Base-by-base conservation (phyloP, 2,888 invertebrate species). In the Perithous albicinctus region DNA sequence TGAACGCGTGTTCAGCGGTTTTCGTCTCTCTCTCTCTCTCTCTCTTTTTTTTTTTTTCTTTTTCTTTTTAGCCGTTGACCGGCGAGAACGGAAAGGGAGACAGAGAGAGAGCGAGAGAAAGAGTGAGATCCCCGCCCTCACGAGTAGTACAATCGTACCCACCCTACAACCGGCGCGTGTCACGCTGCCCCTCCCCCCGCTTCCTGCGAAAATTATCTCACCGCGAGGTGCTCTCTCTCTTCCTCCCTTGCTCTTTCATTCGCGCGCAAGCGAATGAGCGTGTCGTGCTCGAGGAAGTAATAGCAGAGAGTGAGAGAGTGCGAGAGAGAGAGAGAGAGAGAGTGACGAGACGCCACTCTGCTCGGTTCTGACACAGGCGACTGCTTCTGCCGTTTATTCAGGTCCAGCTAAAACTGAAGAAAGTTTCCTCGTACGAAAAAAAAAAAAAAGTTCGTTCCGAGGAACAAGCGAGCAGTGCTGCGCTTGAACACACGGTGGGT, bases 131-230 rank as follows among this genome's bases (percentile, higher is more conserved):
- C 73, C 77, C 80, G 80, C 77, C 80, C 80, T 73, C 67, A 43
- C 10, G 35, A 15, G 26, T 61, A 12, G 29, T 18, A 70, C 74
- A 54, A 54, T 32, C 74, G 74, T 20, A 35, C 35, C 10, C 73
- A 51, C 48, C 35, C 23, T 48, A 46, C 48, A 73, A 32, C 67
- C 80, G 77, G 77, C 77, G 80, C 77, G 80, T 80, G 80, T 80
- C 80, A 75, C 75, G 64, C 43, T 23, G 20, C 23, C 35, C 38
- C 38, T 29, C 51, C 26, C n/a, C 26, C 29, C 43, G 61, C 51
- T 51, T 74, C 38, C 66, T 72, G 61, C 23, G n/a, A n/a, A 69
- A 73, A 77, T 73, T 54, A 80, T 77, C 67, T 61, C 77, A 73
- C 38, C 67, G 73, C n/a, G n/a, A n/a, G n/a, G n/a, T 35, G 66